Conservation (phyloP, 2,113 vertebrate species). For the Boulengeromyrus knoepffleri region DNA sequence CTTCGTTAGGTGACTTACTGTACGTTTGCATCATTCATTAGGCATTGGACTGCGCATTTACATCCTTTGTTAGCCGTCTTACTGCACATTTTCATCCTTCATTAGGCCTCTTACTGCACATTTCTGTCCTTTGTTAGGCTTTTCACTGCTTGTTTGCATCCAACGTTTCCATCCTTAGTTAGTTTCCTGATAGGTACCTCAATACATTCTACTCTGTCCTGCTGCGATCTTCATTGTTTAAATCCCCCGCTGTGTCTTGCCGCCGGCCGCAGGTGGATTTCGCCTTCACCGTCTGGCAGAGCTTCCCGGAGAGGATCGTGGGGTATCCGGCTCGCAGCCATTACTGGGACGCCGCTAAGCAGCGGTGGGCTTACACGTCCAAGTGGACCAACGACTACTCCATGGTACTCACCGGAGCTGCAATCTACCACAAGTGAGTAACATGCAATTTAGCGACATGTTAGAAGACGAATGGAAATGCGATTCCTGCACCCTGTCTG, state of each 20-base stretch:
- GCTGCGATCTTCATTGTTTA: background rate
- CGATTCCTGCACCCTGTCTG: background rate
- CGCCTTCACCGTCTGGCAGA: constrained; percentile 97
- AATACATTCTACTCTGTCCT: background rate
- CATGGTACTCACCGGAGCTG: constrained; percentile 98
- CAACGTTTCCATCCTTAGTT: background rate
- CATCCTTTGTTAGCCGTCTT: too few species aligned
- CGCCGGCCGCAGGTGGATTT: constrained; percentile 85
- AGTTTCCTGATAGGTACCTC: background rate
- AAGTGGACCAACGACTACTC: constrained; percentile 99
- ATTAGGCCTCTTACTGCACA: background rate
- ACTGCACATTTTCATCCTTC: background rate
- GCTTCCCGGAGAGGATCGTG: constrained; percentile 95
- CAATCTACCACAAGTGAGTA: constrained; percentile 96
- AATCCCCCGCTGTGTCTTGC: background rate
- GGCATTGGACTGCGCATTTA: background rate
- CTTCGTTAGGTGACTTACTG: background rate
- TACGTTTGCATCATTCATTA: background rate
- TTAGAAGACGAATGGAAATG: background rate
- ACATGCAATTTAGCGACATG: background rate
- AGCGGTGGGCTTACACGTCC: constrained; percentile 95
- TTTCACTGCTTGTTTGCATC: background rate
- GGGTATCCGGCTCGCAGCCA: constrained; percentile 97
- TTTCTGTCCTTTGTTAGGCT: background rate
- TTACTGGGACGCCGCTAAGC: constrained; percentile 95